A percentile compares a stretch with the other conserved stretches of the same genome.
Evolutionary conservation across 2,797 vertebrate species (phyloP).

Genomic region (Chiloscyllium punctatum): DNA sequence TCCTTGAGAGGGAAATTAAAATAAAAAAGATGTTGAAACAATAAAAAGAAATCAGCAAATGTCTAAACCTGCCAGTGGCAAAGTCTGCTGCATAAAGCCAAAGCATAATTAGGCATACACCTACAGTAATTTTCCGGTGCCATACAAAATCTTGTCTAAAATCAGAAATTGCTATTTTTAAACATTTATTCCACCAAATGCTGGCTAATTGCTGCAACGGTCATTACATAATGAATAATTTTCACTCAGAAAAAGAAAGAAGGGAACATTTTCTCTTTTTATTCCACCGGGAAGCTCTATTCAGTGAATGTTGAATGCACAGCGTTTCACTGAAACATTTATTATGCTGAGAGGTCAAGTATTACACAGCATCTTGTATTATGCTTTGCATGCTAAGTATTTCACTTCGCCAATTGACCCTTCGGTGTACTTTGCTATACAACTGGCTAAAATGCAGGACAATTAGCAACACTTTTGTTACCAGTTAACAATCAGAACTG

Average conservation of each 20-base stretch:
- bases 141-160: constrained; percentile 73
- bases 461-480: constrained; percentile 94
- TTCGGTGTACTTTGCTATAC: constrained; percentile 82
- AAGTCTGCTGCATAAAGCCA: constrained; percentile 63
- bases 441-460: constrained; percentile 93
- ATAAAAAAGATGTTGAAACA: constrained; percentile 74
- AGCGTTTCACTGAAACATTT: constrained; percentile 94
- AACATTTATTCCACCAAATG: constrained; percentile 77
- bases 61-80: constrained; percentile 64
- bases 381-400: constrained; percentile 98
- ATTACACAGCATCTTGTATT: constrained; percentile 96
- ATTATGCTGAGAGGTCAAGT: constrained; percentile 99
- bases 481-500: constrained; percentile 82
- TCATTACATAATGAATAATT: constrained; percentile 77
- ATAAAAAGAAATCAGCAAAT: constrained; percentile 72
- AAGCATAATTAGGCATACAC: constrained; percentile 69
- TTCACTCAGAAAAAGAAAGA: constrained; percentile 75
- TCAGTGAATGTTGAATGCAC: constrained; percentile 84
- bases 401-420: constrained; percentile 95
- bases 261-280: constrained; percentile 86
- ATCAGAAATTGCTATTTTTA: constrained; percentile 76
- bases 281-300: constrained; percentile 80
- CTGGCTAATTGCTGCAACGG: constrained; percentile 78
- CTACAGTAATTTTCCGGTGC: constrained; percentile 70
- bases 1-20: constrained; percentile 65